Evolutionary conservation across 1,140 invertebrate genomes (phyloP), one percentile per base, ranked within the genome.

Genomic region (Drosophila ohnishii): DNA sequence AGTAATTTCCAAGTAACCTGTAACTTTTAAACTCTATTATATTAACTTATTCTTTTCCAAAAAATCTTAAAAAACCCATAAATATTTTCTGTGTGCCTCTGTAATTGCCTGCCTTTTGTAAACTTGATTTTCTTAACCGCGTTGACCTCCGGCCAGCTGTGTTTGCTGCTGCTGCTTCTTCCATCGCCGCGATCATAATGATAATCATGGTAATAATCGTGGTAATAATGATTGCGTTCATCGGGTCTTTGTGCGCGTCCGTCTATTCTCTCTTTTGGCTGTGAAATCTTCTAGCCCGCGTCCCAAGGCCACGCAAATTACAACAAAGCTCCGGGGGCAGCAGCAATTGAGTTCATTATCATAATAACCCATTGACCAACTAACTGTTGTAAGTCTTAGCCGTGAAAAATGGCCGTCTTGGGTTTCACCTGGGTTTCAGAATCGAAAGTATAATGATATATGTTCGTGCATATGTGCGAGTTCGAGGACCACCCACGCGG

Each of bases 331-430:
- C 45, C 56, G 53, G 55, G 55, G 55, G 55, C 56, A 65, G 40
- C 83, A 62, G 76, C 81, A 87, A 83, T 87, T 83, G 76, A 88
- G 84, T 87, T 87, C 84, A 87, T 87, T 87, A 87, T 87, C 84
- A 88, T 87, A 87, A 88, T 87, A 84, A 88, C 84, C 84, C 84
- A 87, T 88, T 87, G 84, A 87, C 84, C 84, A 88, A 87, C 73
- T 83, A 88, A 76, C 37, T 51, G 45, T 72, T 71, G 67, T 58
- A 71, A 70, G 51, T 59, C 64, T 53, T 28, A 53, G 13, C 34
- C 60, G 44, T 67, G 59, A 30, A 37, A 66, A 72, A 70, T 35
- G 22, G 25, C 30, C 16, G 13, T 19, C 28, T 63, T 53, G 32
- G 11, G 40, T 44, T 42, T 32, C 34, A 22, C 34, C 28, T 66